These are phyloP conservation scores for Hydrotaea cyrtoneurina DNA, from an alignment of 2,888 invertebrate genomes.

Conservation along the genomic window DNA sequence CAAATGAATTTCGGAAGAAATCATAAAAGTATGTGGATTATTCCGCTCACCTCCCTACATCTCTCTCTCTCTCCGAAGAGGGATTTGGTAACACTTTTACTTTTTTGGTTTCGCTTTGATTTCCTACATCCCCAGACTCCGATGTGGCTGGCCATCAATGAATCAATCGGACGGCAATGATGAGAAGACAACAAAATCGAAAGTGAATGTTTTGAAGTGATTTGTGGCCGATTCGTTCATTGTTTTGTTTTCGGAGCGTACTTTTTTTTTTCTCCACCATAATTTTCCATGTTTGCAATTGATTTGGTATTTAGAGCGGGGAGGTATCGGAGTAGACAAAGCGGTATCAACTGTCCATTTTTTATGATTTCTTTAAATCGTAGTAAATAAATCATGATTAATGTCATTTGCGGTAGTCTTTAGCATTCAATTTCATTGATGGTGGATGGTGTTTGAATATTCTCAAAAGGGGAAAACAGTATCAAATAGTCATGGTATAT, in stretches of 20 bases:
- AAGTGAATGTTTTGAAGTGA: conserved; percentile 21
- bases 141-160: background rate
- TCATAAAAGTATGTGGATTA: background rate
- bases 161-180: conserved; percentile 2
- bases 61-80: background rate
- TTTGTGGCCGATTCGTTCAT: conserved; percentile 26
- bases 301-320: background rate
- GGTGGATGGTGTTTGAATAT: conserved; percentile 48
- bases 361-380: conserved; percentile 28
- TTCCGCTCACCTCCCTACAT: background rate
- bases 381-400: conserved; percentile 63
- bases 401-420: conserved; percentile 50
- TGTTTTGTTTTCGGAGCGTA: conserved; percentile 6
- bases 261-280: conserved; percentile 26
- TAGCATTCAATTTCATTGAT: conserved; percentile 52
- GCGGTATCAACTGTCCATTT: background rate
- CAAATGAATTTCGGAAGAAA: conserved; percentile 25
- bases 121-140: background rate
- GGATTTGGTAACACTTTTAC: conserved; percentile 56
- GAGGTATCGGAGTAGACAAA: background rate
- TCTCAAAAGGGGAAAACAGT: conserved; percentile 1
- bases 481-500: no score
- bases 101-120: conserved; percentile 20
- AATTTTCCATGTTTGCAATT: conserved; percentile 19
- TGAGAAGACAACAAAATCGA: background rate